A percentile compares a stretch with the other conserved stretches of the same genome.
Conservation (phyloP, 2,888 invertebrate genomes). For the Tupiocoris notatus region DNA sequence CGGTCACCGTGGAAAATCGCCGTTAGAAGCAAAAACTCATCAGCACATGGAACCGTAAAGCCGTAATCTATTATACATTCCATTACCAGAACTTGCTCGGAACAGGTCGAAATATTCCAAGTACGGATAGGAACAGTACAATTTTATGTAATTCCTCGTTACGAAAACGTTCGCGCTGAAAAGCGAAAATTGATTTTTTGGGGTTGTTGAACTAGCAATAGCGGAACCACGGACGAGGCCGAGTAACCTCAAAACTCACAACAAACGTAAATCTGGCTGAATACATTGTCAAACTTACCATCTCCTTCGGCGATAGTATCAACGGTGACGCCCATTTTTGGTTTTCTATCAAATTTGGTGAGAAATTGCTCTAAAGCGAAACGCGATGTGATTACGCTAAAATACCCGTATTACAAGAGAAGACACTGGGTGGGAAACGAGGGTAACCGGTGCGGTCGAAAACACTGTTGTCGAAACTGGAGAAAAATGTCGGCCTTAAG, state of each 20-base stretch:
- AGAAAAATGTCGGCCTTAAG: neutral
- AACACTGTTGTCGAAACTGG: neutral
- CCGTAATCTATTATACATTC: too few species aligned
- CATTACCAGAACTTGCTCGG: too few species aligned
- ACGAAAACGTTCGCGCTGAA: too few species aligned
- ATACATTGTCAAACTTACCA: constrained; percentile 14
- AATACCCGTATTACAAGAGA: constrained; percentile 9
- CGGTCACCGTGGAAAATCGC: too few species aligned
- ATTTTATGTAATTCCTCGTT: too few species aligned
- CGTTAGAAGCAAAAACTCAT: too few species aligned
- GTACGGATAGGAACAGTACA: too few species aligned
- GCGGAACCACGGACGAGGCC: neutral
- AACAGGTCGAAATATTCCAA: too few species aligned
- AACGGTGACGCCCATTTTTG: constrained; percentile 39
- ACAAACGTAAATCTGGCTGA: neutral
- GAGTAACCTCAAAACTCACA: neutral
- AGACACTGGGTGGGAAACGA: neutral
- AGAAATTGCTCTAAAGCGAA: neutral
- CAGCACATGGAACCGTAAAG: too few species aligned
- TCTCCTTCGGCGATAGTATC: constrained; percentile 34
- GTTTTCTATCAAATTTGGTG: neutral
- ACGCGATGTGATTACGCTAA: neutral
- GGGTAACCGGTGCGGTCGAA: too few species aligned
- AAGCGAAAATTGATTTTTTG: neutral
- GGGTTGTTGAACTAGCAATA: too few species aligned